Evolutionary conservation across 2,888 invertebrate genomes (phyloP).

Genomic region (Oasisia sp.): DNA sequence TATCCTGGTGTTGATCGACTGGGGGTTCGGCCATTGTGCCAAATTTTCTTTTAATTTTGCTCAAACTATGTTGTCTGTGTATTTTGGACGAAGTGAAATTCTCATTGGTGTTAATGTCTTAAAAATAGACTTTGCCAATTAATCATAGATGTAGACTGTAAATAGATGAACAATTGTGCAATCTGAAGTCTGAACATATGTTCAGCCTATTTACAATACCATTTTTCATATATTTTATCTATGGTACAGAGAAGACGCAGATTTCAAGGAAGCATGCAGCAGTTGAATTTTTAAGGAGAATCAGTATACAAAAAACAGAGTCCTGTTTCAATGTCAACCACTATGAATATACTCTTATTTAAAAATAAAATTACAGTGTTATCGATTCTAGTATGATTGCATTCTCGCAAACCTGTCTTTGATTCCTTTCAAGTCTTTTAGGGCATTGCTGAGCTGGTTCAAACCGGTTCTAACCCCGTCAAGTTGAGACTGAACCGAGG

Average conservation of each 20-base stretch:
- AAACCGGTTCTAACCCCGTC: conserved; percentile 96
- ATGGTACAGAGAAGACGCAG: neutral
- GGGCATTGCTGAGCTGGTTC: conserved; percentile 85
- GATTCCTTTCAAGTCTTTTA: conserved; percentile 80
- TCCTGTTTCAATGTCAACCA: neutral
- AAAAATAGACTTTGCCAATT: no score
- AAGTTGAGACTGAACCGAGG: conserved; percentile 97
- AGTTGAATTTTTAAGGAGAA: neutral
- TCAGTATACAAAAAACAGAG: neutral
- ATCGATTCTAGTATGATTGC: neutral
- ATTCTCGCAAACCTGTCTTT: conserved; percentile 69
- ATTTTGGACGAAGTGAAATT: no score
- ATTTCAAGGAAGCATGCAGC: neutral
- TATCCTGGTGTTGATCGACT: no score
- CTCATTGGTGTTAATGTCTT: no score
- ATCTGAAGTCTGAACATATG: no score
- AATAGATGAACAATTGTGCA: no score
- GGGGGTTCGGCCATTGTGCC: no score
- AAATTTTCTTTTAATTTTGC: no score
- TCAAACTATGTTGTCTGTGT: no score
- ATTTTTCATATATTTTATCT: neutral
- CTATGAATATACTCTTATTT: neutral
- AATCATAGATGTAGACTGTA: no score
- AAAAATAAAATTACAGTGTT: neutral
- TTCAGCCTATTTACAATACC: no score